Conservation (phyloP, 2,113 vertebrate species). For the Pleuronectes platessa region DNA sequence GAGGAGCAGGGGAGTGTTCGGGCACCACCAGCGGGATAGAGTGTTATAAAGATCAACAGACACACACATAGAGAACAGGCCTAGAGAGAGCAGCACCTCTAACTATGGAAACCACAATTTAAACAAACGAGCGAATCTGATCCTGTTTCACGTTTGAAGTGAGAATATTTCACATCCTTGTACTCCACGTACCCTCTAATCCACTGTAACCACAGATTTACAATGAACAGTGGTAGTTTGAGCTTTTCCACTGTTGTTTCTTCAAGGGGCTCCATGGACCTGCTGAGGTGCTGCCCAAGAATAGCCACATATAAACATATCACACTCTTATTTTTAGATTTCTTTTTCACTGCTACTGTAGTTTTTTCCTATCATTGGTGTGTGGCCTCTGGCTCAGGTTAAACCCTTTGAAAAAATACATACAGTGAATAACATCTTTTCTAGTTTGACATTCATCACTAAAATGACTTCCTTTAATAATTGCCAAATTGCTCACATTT, state of each 20-base stretch:
- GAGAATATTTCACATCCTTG: neutral
- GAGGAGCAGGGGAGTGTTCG: constrained; percentile 16
- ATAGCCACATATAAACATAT: neutral
- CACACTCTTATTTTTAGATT: neutral
- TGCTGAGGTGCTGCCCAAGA: neutral
- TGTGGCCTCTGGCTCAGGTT: no score
- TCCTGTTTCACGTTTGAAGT: neutral
- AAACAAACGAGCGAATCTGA: constrained; percentile 14
- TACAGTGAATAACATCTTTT: no score
- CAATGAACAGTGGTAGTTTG: neutral
- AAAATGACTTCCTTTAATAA: no score
- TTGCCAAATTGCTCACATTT: no score
- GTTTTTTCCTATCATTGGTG: no score
- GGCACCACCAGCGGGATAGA: neutral
- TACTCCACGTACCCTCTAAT: neutral
- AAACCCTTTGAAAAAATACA: no score
- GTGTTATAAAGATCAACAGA: constrained; percentile 43
- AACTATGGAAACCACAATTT: neutral
- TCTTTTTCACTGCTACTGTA: no score
- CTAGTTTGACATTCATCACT: no score
- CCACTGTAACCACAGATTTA: neutral
- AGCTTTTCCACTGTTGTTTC: neutral
- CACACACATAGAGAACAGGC: constrained; percentile 9
- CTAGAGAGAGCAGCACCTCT: neutral
- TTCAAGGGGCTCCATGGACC: neutral